A percentile compares a stretch with the other conserved stretches of the same genome.
Conservation (phyloP, 92 coral and sea anemone species). For the Nematostella vectensis region DNA sequence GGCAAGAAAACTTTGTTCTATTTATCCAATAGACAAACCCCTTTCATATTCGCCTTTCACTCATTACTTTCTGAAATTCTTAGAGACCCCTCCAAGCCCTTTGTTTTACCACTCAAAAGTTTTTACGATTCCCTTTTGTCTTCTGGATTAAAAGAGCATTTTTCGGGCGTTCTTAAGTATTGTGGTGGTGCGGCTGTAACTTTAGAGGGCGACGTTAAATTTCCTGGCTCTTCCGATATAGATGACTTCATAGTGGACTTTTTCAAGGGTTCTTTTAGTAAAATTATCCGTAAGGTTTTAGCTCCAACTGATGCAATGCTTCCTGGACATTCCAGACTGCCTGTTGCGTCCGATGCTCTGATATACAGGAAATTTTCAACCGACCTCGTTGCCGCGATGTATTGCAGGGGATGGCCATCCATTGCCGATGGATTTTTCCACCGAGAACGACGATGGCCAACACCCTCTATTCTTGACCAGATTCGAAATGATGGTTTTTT, state of each 20-base stretch:
- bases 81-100: too few species aligned
- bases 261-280: too few species aligned
- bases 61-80: too few species aligned
- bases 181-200: not conserved
- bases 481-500: slow-evolving; percentile 14
- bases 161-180: not conserved
- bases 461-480: slow-evolving; percentile 2
- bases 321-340: too few species aligned
- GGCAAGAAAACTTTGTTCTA: too few species aligned
- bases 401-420: slow-evolving; percentile 39
- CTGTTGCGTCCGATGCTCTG: too few species aligned
- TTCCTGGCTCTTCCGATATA: too few species aligned
- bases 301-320: too few species aligned
- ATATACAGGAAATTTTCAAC: not conserved
- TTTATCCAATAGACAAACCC: too few species aligned
- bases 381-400: slow-evolving; percentile 1
- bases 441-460: slow-evolving; percentile 27
- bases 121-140: not conserved
- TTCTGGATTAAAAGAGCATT: not conserved
- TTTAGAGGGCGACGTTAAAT: not conserved
- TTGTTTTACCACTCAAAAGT: too few species aligned
- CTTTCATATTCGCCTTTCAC: too few species aligned
- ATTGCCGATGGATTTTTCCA: slow-evolving; percentile 14
- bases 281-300: not conserved
- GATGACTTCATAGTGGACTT: too few species aligned